Evolutionary conservation across 2,888 invertebrate species (phyloP), one percentile per base, ranked within the genome.

Genomic region (Cordylochernes scorpioides): DNA sequence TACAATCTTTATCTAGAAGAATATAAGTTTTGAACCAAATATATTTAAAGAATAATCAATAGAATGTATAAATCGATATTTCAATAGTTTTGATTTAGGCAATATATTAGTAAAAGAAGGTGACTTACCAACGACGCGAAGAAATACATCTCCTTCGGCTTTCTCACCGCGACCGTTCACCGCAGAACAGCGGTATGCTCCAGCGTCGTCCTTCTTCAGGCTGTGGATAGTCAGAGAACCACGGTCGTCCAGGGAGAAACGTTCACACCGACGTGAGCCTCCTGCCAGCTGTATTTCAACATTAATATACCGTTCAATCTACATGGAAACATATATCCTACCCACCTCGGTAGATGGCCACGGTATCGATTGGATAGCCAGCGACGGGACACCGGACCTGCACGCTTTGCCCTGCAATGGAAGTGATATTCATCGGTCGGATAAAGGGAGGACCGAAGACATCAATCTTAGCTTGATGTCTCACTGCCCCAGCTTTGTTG

Each of bases 401-500:
- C 3, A 54, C 53, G 1, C 46, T 40, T 5, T 49, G 44, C 3
- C 52, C 52, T 0, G 52, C 49, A 36, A 54, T 54, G 39, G 53
- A 53, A 13, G 52, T 53, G 25, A 50, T 39, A 33, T 52, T 51
- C 47, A 53, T 47, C 2, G 45, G 46, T 21, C 49, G 43, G 15
- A 53, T 49, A 31, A 43, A 48, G 0, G 52, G 52, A 3, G 44
- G 43, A 27, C 55, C 55, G 30, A 52, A 52, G n/a, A 55, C 50
- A 39, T 52, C 49, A 19, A 54, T 40, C 28, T 46, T 46, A 4
- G 46, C 48, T 4, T 43, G 40, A 26, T 45, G 37, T 16, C 34
- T 34, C 16, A 34, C 30, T 9, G 25, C 15, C 7, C 37, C 37
- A 5, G 34, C 37, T 17, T 37, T 34, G 29, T 37, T 37, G 14